A percentile compares a stretch with the other conserved stretches of the same genome.
These are phyloP conservation scores for Rattus rattus DNA, from an alignment of 2,113 vertebrate species.

Conservation along the genomic window DNA sequence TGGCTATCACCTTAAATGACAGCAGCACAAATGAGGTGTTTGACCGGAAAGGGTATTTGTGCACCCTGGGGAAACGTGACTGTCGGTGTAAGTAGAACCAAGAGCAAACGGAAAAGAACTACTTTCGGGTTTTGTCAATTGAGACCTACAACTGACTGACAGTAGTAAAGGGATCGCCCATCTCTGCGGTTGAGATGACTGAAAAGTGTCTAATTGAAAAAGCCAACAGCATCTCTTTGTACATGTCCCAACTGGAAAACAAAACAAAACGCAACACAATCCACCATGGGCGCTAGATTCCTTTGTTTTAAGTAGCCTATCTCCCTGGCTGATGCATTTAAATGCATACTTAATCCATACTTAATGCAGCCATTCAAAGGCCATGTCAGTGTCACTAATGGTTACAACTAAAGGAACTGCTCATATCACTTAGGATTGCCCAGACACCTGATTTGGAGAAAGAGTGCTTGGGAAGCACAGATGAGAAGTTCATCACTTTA, in stretches of 20 bases:
- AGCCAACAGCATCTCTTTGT: not conserved
- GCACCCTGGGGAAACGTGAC: conserved; percentile 52
- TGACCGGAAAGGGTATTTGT: conserved; percentile 63
- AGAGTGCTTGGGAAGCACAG: not conserved
- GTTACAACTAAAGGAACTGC: conserved; percentile 2
- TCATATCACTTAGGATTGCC: not conserved
- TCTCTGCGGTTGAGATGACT: not conserved
- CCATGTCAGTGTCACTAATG: not conserved
- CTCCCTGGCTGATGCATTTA: not conserved
- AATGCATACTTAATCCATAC: not conserved
- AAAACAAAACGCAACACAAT: not conserved
- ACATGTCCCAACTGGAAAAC: not conserved
- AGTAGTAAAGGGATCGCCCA: not conserved
- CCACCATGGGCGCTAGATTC: not conserved
- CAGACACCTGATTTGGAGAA: not conserved
- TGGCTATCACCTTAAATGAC: conserved; percentile 68
- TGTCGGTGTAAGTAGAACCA: conserved; percentile 47
- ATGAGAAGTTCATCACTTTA: not conserved
- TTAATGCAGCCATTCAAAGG: not conserved
- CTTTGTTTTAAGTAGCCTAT: not conserved
- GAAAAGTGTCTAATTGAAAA: conserved; percentile 33
- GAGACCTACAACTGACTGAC: not conserved
- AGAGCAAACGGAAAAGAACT: conserved; percentile 42
- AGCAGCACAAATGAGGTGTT: conserved; percentile 66
- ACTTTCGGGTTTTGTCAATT: conserved; percentile 37